Conservation (phyloP, 2,113 vertebrate species). For the Plecturocebus donacophilus region DNA sequence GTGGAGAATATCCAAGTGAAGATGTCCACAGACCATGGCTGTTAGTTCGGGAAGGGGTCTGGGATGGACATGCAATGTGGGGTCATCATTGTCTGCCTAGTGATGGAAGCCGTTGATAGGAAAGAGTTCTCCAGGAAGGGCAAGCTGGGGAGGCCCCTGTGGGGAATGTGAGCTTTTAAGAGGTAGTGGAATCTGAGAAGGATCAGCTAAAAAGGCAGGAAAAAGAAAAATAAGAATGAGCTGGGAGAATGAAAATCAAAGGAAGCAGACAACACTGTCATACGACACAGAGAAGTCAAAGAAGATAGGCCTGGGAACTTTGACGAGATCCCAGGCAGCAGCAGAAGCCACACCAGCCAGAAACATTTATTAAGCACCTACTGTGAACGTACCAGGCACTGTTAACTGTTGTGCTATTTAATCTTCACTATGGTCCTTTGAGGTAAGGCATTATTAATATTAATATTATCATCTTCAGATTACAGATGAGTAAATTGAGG, state of each 20-base stretch:
- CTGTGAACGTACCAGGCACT: no score
- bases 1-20: neutral
- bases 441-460: neutral
- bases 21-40: neutral
- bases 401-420: neutral
- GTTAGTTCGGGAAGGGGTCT: neutral
- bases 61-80: neutral
- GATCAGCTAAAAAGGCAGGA: neutral
- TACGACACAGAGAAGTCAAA: neutral
- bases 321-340: neutral
- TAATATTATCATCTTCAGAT: neutral
- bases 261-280: neutral
- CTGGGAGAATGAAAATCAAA: neutral
- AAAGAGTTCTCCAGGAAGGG: neutral
- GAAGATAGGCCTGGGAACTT: neutral
- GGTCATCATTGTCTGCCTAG: neutral
- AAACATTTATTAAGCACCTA: neutral
- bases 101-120: neutral
- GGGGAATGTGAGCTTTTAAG: neutral
- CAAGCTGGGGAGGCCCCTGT: neutral
- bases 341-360: neutral
- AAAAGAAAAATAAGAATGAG: neutral
- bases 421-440: neutral
- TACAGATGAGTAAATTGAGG: neutral
- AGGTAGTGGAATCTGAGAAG: neutral